Base-by-base conservation (phyloP, 2,888 invertebrate genomes). In the Therioaphis trifolii region DNA sequence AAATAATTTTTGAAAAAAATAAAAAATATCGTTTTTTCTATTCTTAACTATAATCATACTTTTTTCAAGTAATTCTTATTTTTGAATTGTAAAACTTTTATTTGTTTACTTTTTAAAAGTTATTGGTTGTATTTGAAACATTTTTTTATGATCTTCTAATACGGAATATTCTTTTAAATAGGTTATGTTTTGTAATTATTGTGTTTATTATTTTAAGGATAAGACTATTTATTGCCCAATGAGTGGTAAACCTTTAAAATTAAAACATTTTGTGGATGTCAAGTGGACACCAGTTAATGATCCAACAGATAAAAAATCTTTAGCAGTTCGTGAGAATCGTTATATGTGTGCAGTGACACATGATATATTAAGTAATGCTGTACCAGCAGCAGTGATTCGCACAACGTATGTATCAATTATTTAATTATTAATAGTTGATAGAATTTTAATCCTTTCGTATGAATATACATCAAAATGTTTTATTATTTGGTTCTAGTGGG, bases 311-410 rank as follows among this genome's bases (percentile, higher is more conserved):
- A 96, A 94, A 87, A 94, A 94, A 87, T 94, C 96, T 1, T 96
- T 98, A 86, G 92, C 94, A 0, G 96, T 95, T 0, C 96, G 95
- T 89, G 93, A 95, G 88, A 96, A 95, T 86, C 92, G 99, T 86
- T 99, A 97, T 88, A 97, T 98, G 94, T 99, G 99, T 89, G 96
- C 99, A 1, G 94, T 99, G 0, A 99, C 99, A 1, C 96, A 97
- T 89, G 99, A 99, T 89, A 93, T 98, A 85, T 90, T 99, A 52
- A 94, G 95, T 86, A 98, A 98, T 90, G 95, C 97, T 11, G 94
- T 97, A 2, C 97, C 98, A 0, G 96, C 96, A 90, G 98, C 96
- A 85, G 95, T 99, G 46, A 91, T 99, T 79, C 93, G 92, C 89
- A 93, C 96, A 84, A 95, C 95, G 94, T 96, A 90, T 63, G 35